Evolutionary conservation across 2,888 invertebrate species (phyloP), one percentile per base, ranked within the genome.

Genomic region (Chrysopilus asiliformis): DNA sequence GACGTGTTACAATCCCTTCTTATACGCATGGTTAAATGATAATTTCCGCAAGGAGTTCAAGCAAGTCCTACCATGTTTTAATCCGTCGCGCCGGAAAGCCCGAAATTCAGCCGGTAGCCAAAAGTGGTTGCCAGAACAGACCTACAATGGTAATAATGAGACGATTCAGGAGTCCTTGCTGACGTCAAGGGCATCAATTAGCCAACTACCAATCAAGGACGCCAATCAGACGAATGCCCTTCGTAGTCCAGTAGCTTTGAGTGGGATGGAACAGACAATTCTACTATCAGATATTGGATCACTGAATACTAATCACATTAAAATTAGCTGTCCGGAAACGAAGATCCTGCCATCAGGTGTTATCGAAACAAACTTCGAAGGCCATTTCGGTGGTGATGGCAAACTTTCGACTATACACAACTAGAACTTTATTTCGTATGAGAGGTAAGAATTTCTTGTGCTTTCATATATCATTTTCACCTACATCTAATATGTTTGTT

Each of bases 11-110:
- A 91, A 91, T 58, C 89, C 89, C 0, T 84, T 91, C 55, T 72
- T 90, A 34, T 91, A 91, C 63, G 89, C 89, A 12, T 91, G 89
- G 87, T 78, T 91, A 70, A 93, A 91, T 61, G 89, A 87, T 14
- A 42, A 42, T 24, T 90, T 89, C 55, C 72, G 86, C 19, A 86
- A 86, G 56, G 86, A 87, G 58, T 86, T 87, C 58, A 82, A 78
- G 53, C 73, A 74, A 58, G 68, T 79, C 45, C 64, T 71, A 40
- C 71, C 71, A 2, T 70, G 70, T 45, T 68, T 38, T 13, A 26
- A 28, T 29, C 19, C 33, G 18, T 19, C 28, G 3, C 6, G 31
- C 5, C 17, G 31, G 14, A 31, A 18, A 25, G 14, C 25, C 12
- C 22, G 25, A 12, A 29, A n/a, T 20, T 13, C 16, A 30, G 3